Base-by-base conservation (phyloP, 2,888 invertebrate genomes). In the Matsumyia berberina region DNA sequence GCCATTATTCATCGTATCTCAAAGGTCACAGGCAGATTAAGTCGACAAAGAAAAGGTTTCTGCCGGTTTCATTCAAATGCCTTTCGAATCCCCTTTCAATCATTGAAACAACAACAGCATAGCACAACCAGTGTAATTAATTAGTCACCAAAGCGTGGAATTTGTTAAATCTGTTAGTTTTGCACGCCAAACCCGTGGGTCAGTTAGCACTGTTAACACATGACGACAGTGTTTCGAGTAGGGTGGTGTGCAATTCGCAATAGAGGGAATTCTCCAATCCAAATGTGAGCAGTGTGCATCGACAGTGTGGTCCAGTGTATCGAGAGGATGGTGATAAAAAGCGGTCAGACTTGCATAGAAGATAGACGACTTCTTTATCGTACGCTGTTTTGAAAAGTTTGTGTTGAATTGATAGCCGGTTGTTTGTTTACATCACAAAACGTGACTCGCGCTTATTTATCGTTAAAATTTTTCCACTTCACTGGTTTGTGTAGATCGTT, bases 181-280 rank as follows among this genome's bases (percentile, higher is more conserved):
- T 24, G 11, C n/a, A 9, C 7, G n/a, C 29, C 51, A n/a, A 6
- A 24, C 24, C 24, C 7, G 29, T 17, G 53, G 53, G 53, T 53
- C 8, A 69, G 11, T 66, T 39, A 67, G 42, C 51, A 29, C 6
- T 29, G 49, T 66, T 35, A 51, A 33, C 57, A 46, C 29, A 44
- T 55, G 55, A 24, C 37, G 24, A 33, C 33, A 33, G 15, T 31
- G 33, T 19, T 24, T 12, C 17, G 19, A 12, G 55, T 78, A 78
- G 78, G 39, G 78, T 49, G 42, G 78, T 78, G 78, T 15, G 78
- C 78, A 78, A 78, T 46, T 49, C 1, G 33, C 29, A n/a, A 35
- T 24, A 64, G n/a, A 17, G 35, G 24, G 24, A 24, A 24, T 24
- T 24, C 24, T 24, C 24, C 24, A 6, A 11, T 60, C 19, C 12